Base-by-base conservation (phyloP, 1,140 invertebrate genomes). In the Olivierus martensii region DNA sequence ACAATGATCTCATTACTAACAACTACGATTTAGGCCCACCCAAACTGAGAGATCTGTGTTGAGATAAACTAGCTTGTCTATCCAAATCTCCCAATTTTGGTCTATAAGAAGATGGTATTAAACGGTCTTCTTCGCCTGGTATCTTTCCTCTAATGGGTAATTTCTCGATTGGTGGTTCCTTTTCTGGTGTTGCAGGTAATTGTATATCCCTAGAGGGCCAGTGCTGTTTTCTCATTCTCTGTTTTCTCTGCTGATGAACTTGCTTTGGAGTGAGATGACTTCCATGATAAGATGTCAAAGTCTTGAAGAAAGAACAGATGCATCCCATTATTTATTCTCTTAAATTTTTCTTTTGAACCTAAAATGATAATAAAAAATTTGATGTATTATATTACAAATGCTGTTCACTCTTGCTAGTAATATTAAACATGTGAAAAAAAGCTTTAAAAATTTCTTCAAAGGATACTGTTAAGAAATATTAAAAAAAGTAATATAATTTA, bases 271-370 rank as follows among this genome's bases (percentile, higher is more conserved):
- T 58, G 4, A 58, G 28, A 38, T 58, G 57, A 11, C 49, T 58
- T 10, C 57, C 57, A 14, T 58, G 57, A 34, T 58, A 58, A 12
- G 57, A 58, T 9, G 57, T 58, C 2, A 58, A 46, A 3, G 57
- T 51, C 19, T 55, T 55, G 52, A 58, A 58, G 52, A 58, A 58
- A n/a, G 52, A 55, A 35, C 44, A 55, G 49, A 58, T 49, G 49
- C 57, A 58, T 15, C 57, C 57, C 57, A 58, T 58, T 18, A 14
- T 22, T 43, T 43, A 4, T 22, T 4, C 41, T 12, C 38, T n/a
- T 28, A 28, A n/a, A 28, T 28, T 9, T 28, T 9, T 28, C 4
- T 28, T 6, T 9, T 28, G 9, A 28, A 28, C 28, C 28, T 28
- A 28, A n/a, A 28, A 28, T 28, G 28, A n/a, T 28, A 28, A 28